These are phyloP conservation scores for Cantharis lateralis DNA, from an alignment of 2,888 invertebrate species.

Conservation along the genomic window DNA sequence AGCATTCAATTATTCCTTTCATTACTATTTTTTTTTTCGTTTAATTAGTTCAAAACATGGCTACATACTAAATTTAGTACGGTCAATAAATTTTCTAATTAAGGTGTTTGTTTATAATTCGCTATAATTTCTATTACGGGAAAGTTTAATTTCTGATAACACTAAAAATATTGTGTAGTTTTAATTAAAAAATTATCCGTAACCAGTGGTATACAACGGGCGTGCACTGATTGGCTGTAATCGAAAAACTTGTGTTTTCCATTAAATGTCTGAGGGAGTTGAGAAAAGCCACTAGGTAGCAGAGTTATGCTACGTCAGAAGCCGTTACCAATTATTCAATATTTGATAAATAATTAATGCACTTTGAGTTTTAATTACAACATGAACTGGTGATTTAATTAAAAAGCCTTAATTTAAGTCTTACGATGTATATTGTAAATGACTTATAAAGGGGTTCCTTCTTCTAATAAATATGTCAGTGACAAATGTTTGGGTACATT, in stretches of 20 bases:
- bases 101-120: background rate
- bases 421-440: background rate
- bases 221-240: background rate
- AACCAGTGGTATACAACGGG: no score
- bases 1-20: slow-evolving; percentile 20
- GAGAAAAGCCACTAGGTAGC: background rate
- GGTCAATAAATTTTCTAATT: background rate
- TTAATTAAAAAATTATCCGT: background rate
- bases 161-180: background rate
- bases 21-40: background rate
- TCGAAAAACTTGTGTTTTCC: background rate
- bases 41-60: background rate
- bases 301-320: background rate
- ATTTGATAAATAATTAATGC: background rate
- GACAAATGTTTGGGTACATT: slow-evolving; percentile 2
- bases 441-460: background rate
- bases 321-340: background rate
- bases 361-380: background rate
- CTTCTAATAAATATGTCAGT: slow-evolving; percentile 1
- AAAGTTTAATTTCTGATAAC: background rate
- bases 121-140: background rate
- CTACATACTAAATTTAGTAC: background rate
- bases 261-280: no score
- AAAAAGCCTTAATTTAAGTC: background rate
- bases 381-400: background rate